Percentiles rank a stretch among this genome's conserved stretches.
phyloP scores from a whole-genome alignment of 2,888 invertebrate species.

The Slavum lentiscoides region DNA sequence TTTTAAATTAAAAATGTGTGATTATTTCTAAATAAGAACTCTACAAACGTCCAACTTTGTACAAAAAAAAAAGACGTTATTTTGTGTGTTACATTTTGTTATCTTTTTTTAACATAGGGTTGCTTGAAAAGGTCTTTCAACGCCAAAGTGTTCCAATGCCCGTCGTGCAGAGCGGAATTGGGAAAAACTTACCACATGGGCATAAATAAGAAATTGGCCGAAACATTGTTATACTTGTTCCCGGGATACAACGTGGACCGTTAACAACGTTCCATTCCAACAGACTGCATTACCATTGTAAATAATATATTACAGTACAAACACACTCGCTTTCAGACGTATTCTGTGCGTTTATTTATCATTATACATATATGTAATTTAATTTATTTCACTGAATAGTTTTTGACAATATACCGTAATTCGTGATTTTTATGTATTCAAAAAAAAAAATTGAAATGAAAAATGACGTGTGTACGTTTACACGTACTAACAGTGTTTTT shows the following conservation, averaged over 20 bases:
- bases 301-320: neutral
- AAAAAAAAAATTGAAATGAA: no score
- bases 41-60: no score
- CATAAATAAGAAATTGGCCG: constrained; percentile 66
- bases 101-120: constrained; percentile 60
- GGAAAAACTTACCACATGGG: constrained; percentile 63
- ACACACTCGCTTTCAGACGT: neutral
- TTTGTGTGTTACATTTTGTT: neutral
- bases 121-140: constrained; percentile 72
- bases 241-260: constrained; percentile 67
- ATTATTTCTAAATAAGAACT: no score
- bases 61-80: no score
- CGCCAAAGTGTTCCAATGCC: constrained; percentile 69
- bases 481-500: no score
- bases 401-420: no score
- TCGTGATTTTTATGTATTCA: no score
- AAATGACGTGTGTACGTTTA: no score
- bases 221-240: constrained; percentile 66
- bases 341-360: neutral
- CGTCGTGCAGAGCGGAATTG: constrained; percentile 71
- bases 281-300: neutral
- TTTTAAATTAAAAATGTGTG: no score
- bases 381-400: neutral
- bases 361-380: neutral
- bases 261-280: neutral